Evolutionary conservation across 2,113 vertebrate species (phyloP), one percentile per base, ranked within the genome.

Genomic region (Eonycteris spelaea): DNA sequence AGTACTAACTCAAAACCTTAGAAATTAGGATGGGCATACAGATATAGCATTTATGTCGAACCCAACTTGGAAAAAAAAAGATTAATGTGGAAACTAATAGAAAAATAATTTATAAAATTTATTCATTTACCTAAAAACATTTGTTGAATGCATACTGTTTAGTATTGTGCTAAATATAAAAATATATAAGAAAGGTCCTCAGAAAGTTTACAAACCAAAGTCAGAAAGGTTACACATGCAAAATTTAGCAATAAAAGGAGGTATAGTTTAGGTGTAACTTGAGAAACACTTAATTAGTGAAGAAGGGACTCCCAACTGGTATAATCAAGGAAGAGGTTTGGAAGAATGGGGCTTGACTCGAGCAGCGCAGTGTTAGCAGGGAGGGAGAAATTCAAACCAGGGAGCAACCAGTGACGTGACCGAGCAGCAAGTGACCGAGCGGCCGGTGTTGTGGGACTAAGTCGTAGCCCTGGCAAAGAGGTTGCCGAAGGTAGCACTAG

Each of bases 111-210:
- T 71, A 11, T 28, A 51, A 65, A 85, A 78, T 74, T 70, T 11
- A 87, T 57, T 95, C 7, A 28, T 71, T 85, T 43, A 67, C 55
- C 95, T 73, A 82, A 91, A 53, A 77, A 59, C 0, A 65, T 63
- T 24, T 75, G 21, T 59, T 59, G 35, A 84, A 59, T 95, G 26
- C 10, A 45, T 94, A n/a, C 19, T 97, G 55, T 90, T 92, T 91
- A 70, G 4, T 48, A 43, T 68, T 55, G 8, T 48, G 22, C 22
- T 71, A 11, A 59, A 70, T 63, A 91, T 73, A 79, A 91, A 95
- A 94, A 35, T 68, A 22, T 6, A 1, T 68, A 68, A 70, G 40
- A 86, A 84, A 78, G 45, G 26, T 86, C 53, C 40, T 91, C 59
- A 45, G 30, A 89, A 87, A 86, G 14, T 67, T 83, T 71, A 55